Conservation (phyloP, 2,888 invertebrate species). For the Ichneumon xanthorius region DNA sequence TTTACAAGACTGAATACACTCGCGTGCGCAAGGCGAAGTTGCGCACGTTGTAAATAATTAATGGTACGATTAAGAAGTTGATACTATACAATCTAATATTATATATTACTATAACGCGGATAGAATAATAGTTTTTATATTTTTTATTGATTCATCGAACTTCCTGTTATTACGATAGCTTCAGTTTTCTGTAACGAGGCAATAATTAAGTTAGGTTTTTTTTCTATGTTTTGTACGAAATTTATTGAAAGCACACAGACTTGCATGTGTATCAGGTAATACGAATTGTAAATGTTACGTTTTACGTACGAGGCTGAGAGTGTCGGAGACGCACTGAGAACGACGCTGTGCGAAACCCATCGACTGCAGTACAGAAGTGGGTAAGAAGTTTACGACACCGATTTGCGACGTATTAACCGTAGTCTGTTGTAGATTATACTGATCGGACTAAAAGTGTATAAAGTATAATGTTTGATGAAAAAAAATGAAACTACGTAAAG, state of each 20-base stretch:
- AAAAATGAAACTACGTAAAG: not conserved
- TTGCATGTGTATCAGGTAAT: not conserved
- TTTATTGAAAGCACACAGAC: slow-evolving; percentile 1
- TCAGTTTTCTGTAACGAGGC: not conserved
- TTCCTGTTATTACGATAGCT: not conserved
- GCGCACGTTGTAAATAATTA: slow-evolving; percentile 45
- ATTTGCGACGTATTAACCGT: not conserved
- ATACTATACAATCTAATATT: not conserved
- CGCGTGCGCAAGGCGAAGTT: not conserved
- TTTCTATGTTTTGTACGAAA: slow-evolving; percentile 24
- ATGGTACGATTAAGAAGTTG: not conserved
- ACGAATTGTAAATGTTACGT: not conserved
- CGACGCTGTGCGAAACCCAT: not conserved
- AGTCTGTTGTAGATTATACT: not conserved
- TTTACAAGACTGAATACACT: slow-evolving; percentile 52
- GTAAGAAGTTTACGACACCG: not conserved
- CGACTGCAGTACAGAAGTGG: not conserved
- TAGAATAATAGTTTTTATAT: slow-evolving; percentile 40
- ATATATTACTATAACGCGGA: slow-evolving; percentile 8
- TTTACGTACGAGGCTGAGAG: not conserved
- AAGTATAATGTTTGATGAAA: not conserved
- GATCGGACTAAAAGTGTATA: not conserved
- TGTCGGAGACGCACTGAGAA: not conserved
- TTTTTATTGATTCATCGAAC: slow-evolving; percentile 26
- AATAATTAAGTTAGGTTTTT: not conserved